A percentile compares a stretch with the other conserved stretches of the same genome.
phyloP scores from a whole-genome alignment of 2,888 invertebrate genomes.

The Hipparchia semele region DNA sequence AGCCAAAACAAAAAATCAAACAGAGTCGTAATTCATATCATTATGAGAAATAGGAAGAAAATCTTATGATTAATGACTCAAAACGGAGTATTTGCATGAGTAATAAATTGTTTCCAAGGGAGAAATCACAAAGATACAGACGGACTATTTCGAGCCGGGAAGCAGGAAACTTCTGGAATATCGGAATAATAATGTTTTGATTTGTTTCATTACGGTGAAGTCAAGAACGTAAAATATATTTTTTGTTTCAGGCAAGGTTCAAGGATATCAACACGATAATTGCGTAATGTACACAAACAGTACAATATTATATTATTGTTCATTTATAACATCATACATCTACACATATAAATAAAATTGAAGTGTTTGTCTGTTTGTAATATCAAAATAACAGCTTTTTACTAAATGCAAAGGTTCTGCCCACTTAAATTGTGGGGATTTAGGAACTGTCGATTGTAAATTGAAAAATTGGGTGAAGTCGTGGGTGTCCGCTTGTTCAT shows the following conservation, averaged over 20 bases:
- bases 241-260: not conserved
- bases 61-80: constrained; percentile 33
- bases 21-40: constrained; percentile 25
- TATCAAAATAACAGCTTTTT: too few relatives aligned
- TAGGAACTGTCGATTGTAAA: too few relatives aligned
- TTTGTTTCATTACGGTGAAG: constrained; percentile 10
- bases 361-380: too few relatives aligned
- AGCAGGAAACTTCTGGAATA: constrained; percentile 3
- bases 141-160: not conserved
- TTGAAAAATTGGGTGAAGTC: too few relatives aligned
- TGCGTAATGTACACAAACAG: too few relatives aligned
- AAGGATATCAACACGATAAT: not conserved
- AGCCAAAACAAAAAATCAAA: constrained; percentile 27
- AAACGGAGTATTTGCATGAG: constrained; percentile 35
- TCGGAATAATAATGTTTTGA: constrained; percentile 4
- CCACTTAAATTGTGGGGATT: too few relatives aligned
- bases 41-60: constrained; percentile 21
- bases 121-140: constrained; percentile 25
- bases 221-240: not conserved
- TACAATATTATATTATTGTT: too few relatives aligned
- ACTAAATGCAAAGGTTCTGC: too few relatives aligned
- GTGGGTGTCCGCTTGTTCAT: too few relatives aligned
- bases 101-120: constrained; percentile 33
- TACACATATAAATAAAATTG: too few relatives aligned
- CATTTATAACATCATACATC: too few relatives aligned